Evolutionary conservation across 2,888 invertebrate genomes (phyloP).

Genomic region (Linhomoeus sp.): DNA sequence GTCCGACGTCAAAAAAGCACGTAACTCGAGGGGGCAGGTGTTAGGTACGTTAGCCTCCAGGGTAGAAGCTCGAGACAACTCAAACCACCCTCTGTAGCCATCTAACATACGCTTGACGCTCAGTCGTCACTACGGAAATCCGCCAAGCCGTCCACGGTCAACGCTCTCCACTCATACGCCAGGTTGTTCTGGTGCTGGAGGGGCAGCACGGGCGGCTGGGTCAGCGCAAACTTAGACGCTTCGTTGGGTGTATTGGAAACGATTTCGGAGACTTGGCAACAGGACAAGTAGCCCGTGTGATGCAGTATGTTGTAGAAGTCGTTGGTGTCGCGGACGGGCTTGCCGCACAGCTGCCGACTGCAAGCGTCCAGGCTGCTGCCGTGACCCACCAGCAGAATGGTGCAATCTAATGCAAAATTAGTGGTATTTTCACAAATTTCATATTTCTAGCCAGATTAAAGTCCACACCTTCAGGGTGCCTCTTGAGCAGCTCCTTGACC

Average conservation of each 20-base stretch:
- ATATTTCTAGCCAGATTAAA: no score
- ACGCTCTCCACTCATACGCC: background rate
- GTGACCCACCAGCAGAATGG: constrained; percentile 70
- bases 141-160: no score
- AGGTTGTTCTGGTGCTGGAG: constrained; percentile 5
- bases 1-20: no score
- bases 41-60: no score
- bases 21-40: no score
- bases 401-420: constrained; percentile 25
- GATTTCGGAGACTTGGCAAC: background rate
- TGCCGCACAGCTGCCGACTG: constrained; percentile 50
- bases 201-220: constrained; percentile 5
- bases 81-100: no score
- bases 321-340: constrained; percentile 36
- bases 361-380: constrained; percentile 71
- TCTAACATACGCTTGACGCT: no score
- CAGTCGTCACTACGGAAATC: no score
- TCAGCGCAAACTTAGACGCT: background rate
- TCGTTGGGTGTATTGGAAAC: background rate
- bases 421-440: constrained; percentile 9
- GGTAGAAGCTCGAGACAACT: no score
- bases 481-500: constrained; percentile 39
- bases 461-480: constrained; percentile 32
- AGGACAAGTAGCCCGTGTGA: constrained; percentile 16
- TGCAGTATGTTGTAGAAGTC: constrained; percentile 19